Evolutionary conservation across 2,888 invertebrate genomes (phyloP).

Genomic region (Eupithecia dodoneata): DNA sequence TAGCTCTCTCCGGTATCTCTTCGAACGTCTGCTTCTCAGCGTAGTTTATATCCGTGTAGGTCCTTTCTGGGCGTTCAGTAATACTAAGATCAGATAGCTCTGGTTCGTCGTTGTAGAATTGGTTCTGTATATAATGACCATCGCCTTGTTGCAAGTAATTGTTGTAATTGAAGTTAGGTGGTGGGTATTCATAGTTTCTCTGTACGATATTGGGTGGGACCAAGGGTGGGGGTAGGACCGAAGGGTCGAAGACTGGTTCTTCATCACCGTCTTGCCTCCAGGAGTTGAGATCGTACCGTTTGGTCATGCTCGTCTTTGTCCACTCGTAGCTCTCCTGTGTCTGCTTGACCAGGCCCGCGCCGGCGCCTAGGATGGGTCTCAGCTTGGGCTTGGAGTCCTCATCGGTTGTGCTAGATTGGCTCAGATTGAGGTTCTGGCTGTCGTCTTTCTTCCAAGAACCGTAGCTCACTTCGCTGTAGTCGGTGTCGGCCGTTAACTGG

Average conservation of each 20-base stretch:
- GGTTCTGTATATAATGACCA: slow-evolving; percentile 72
- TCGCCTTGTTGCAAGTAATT: slow-evolving; percentile 77
- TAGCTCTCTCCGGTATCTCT: slow-evolving; percentile 29
- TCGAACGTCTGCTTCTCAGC: slow-evolving; percentile 9
- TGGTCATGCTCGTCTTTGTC: slow-evolving; percentile 66
- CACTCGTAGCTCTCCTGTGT: slow-evolving; percentile 71
- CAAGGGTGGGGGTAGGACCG: slow-evolving; percentile 60
- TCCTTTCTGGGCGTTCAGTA: slow-evolving; percentile 38
- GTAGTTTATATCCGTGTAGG: slow-evolving; percentile 10
- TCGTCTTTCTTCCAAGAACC: slow-evolving; percentile 76
- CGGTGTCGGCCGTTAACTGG: slow-evolving; percentile 56
- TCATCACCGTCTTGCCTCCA: slow-evolving; percentile 77
- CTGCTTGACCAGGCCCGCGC: slow-evolving; percentile 65
- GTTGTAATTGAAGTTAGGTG: slow-evolving; percentile 60
- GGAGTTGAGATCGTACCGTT: slow-evolving; percentile 75
- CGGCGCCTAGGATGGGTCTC: slow-evolving; percentile 76
- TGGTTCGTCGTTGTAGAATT: slow-evolving; percentile 52
- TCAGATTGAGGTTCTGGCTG: slow-evolving; percentile 63
- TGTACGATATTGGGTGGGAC: slow-evolving; percentile 25
- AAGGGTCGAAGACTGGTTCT: slow-evolving; percentile 66
- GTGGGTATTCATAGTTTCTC: slow-evolving; percentile 61
- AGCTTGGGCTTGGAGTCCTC: slow-evolving; percentile 73
- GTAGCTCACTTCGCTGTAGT: slow-evolving; percentile 73
- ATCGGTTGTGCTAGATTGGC: slow-evolving; percentile 66
- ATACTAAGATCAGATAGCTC: slow-evolving; percentile 44